Conservation (phyloP, 2,797 vertebrate species). For the Cheirogaleus major region DNA sequence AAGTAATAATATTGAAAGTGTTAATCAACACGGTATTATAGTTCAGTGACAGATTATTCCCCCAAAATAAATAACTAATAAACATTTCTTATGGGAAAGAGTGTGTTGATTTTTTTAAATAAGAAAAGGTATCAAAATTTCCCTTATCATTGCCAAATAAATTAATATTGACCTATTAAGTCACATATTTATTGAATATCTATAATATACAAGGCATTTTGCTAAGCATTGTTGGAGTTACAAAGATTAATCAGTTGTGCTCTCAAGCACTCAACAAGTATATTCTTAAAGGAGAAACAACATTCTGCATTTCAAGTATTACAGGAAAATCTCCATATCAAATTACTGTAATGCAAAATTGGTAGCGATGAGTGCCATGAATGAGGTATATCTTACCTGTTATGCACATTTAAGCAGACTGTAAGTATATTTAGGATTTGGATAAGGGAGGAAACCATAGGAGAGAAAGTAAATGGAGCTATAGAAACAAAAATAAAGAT, state of each 20-base stretch:
- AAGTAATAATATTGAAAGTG: not conserved
- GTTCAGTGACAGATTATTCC: not conserved
- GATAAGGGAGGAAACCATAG: not conserved
- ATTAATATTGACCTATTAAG: not conserved
- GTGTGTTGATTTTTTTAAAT: not conserved
- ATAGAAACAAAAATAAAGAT: not conserved
- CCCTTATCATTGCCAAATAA: not conserved
- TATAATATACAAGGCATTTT: conserved; percentile 17
- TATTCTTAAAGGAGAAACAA: not conserved
- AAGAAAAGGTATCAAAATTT: not conserved
- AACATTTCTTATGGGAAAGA: not conserved
- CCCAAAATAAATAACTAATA: not conserved
- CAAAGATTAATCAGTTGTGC: not conserved
- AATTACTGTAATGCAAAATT: not conserved
- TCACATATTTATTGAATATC: not conserved
- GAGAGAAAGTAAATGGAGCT: not conserved
- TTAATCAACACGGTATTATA: not conserved
- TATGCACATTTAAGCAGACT: not conserved
- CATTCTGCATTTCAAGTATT: not conserved
- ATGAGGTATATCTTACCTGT: not conserved
- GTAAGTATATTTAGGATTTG: not conserved
- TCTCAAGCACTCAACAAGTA: not conserved
- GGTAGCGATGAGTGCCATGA: not conserved
- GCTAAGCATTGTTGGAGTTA: not conserved
- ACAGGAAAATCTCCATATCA: not conserved